Evolutionary conservation across 37 sponge, comb jelly and placozoan genomes (phyloP).

Genomic region (Tethya wilhelma): DNA sequence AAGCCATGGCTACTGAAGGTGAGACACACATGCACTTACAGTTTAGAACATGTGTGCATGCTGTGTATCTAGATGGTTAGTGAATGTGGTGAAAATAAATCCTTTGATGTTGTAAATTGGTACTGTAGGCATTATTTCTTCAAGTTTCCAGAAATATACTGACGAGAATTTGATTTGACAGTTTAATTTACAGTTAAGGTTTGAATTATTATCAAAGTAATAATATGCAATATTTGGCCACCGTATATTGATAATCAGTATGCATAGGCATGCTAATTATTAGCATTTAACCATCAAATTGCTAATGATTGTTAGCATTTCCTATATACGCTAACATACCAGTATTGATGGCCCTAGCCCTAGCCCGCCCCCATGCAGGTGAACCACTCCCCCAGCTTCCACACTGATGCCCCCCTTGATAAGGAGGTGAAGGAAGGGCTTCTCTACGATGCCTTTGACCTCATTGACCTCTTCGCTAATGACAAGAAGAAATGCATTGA

Average conservation of each 20-base stretch:
- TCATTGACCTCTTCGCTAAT: constrained; percentile 82
- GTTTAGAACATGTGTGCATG: too few species aligned
- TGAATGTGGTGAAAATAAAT: too few species aligned
- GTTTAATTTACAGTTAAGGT: too few species aligned
- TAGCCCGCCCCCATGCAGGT: constrained; percentile 49
- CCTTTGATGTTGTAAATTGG: too few species aligned
- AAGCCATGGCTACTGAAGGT: constrained; percentile 98
- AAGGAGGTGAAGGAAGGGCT: constrained; percentile 98
- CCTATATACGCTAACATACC: not conserved
- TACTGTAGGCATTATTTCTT: too few species aligned
- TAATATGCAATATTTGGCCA: too few species aligned
- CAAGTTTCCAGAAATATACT: too few species aligned
- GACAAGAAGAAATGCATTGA: constrained; percentile 87
- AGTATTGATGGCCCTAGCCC: not conserved
- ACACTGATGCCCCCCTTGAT: constrained; percentile 97
- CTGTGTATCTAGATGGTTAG: too few species aligned
- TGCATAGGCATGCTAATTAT: not conserved
- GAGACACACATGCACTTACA: too few species aligned
- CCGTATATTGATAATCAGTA: too few species aligned
- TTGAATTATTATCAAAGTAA: too few species aligned
- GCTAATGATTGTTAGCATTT: not conserved
- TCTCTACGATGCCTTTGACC: constrained; percentile 83
- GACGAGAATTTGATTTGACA: too few species aligned
- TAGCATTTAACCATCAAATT: not conserved
- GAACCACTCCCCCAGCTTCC: constrained; percentile 98